Evolutionary conservation across 2,797 vertebrate genomes (phyloP).

Genomic region (Saxicola maurus): DNA sequence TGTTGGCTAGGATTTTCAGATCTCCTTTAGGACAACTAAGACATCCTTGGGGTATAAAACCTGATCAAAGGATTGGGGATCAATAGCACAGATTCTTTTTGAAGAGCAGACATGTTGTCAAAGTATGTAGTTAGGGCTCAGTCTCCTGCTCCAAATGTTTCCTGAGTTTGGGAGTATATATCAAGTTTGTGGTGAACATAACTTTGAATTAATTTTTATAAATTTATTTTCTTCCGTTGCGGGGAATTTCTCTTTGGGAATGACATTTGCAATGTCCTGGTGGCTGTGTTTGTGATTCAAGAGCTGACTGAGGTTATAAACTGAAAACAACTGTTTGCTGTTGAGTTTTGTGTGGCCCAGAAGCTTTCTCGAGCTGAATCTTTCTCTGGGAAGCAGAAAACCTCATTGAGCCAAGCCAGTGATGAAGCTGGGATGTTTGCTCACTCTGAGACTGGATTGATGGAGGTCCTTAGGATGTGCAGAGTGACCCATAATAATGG

Average conservation of each 20-base stretch:
- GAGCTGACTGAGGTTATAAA: not conserved
- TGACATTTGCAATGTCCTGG: not conserved
- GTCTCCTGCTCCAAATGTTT: not conserved
- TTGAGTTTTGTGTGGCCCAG: not conserved
- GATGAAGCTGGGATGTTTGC: not conserved
- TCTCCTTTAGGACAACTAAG: not conserved
- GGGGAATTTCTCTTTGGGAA: not conserved
- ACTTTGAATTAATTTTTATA: rapidly evolving
- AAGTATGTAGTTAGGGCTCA: not conserved
- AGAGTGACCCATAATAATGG: not conserved
- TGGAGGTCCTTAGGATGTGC: not conserved
- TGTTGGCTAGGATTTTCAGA: not conserved
- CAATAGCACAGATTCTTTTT: not conserved
- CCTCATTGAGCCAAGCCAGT: rapidly evolving
- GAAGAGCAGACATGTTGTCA: not conserved
- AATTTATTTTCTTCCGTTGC: not conserved
- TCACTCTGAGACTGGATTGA: not conserved
- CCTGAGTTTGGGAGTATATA: not conserved
- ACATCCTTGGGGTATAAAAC: not conserved
- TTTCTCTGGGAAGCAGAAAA: not conserved
- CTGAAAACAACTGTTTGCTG: not conserved
- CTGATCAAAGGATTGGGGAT: not conserved
- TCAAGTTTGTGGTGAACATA: not conserved
- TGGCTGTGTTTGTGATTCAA: not conserved
- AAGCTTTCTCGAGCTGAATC: not conserved